Evolutionary conservation across 2,113 vertebrate genomes (phyloP), one percentile per base, ranked within the genome.

Genomic region (Pomatostomus ruficeps): DNA sequence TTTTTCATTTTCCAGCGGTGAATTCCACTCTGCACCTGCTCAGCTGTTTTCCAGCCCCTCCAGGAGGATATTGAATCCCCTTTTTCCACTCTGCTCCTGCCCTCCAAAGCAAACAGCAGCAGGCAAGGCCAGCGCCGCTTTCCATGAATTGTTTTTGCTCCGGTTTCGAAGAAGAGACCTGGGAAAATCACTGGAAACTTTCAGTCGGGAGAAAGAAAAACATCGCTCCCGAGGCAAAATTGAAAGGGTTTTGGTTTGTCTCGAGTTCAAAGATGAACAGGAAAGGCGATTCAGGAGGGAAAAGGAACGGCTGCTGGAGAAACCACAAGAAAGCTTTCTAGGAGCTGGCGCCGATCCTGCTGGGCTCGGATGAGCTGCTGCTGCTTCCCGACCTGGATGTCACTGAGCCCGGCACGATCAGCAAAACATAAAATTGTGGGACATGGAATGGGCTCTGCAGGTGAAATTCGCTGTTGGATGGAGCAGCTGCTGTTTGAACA

Each of bases 151-250:
- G 42, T 91, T 92, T 92, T 67, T 89, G 25, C 51, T 70, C 75
- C 71, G 12, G 4, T 89, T 78, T 88, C 66, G 25, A 87, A 92
- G 82, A 89, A 58, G 62, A 89, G 78, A 93, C 78, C 38, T 63
- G 59, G 51, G 75, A 91, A 88, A 93, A 91, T 91, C 24, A 71
- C 75, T 89, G 88, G 94, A 95, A 96, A 93, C 29, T 85, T 93
- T 94, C 59, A 88, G 16, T 25, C 0, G n/a, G 88, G 59, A 89
- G 68, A 75, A 91, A 88, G 78, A 85, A 90, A 94, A 92, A 76
- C 42, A 63, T 46, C 70, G 51, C 61, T 93, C 48, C 23, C 15
- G 70, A 88, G 28, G 46, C 46, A 76, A 68, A 87, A 85, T 4
- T 21, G 22, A n/a, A 75, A 79, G 9, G 33, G 18, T 61, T 89